Evolutionary conservation across 2,888 invertebrate genomes (phyloP).

Genomic region (Julus scanicus): DNA sequence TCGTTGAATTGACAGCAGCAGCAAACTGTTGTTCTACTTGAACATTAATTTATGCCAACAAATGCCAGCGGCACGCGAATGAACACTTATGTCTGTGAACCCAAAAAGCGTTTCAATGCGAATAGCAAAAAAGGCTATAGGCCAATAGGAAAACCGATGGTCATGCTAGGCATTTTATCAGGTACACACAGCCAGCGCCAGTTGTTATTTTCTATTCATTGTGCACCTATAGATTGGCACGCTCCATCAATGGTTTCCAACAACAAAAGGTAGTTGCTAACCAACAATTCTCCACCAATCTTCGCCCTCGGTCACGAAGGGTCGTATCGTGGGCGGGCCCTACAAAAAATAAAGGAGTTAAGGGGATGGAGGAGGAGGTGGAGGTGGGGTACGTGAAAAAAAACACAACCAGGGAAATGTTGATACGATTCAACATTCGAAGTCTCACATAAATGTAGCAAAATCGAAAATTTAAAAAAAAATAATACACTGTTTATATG

Average conservation of each 20-base stretch:
- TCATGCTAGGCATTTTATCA: conserved; percentile 41
- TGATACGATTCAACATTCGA: not conserved
- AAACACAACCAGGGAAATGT: not conserved
- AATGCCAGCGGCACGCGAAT: conserved; percentile 43
- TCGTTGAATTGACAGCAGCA: conserved; percentile 21
- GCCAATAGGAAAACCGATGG: conserved; percentile 47
- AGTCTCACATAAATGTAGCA: not conserved
- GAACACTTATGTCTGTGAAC: conserved; percentile 44
- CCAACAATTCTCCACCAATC: conserved; percentile 54
- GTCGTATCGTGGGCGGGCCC: conserved; percentile 46
- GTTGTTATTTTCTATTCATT: conserved; percentile 20
- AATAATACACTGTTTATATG: not conserved
- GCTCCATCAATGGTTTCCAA: conserved; percentile 54
- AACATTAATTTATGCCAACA: conserved; percentile 47
- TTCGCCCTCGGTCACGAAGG: conserved; percentile 56
- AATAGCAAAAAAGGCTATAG: conserved; percentile 40
- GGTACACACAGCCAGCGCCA: conserved; percentile 17
- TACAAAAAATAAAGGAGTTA: conserved; percentile 28
- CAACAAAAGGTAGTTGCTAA: conserved; percentile 55
- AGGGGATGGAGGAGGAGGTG: not conserved
- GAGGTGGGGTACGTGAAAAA: not conserved
- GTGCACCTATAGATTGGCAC: conserved; percentile 45
- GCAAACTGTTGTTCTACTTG: conserved; percentile 46
- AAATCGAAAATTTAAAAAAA: not conserved
- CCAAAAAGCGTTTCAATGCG: conserved; percentile 12